A percentile compares a stretch with the other conserved stretches of the same genome.
Conservation (phyloP, 2,113 vertebrate species). For the Mohoua ochrocephala region DNA sequence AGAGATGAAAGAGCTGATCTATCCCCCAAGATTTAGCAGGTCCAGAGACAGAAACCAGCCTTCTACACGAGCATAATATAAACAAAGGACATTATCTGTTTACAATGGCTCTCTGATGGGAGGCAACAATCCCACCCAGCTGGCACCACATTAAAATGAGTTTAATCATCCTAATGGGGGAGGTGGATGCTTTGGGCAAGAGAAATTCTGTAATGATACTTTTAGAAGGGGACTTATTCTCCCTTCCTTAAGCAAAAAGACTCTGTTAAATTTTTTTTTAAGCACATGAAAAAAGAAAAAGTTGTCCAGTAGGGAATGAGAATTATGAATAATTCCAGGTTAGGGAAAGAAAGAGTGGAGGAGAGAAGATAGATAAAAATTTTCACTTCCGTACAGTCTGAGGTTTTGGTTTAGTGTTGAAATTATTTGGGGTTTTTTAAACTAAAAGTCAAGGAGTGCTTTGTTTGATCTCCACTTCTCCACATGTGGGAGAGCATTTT, state of each 20-base stretch:
- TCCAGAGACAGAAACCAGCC: constrained; percentile 44
- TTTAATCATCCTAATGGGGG: constrained; percentile 56
- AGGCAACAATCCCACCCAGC: constrained; percentile 1
- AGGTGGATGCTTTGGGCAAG: constrained; percentile 38
- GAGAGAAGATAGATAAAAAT: background rate
- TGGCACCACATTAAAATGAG: constrained; percentile 72
- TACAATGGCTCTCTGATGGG: constrained; percentile 60
- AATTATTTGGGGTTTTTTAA: background rate
- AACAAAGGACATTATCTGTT: constrained; percentile 58
- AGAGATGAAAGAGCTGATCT: constrained; percentile 61
- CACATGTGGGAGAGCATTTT: background rate
- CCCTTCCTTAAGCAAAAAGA: background rate
- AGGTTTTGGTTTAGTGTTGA: background rate
- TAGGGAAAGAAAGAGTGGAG: background rate
- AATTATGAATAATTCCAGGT: background rate
- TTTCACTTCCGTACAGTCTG: background rate
- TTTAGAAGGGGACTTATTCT: background rate
- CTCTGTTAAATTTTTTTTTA: background rate
- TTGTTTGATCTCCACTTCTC: background rate
- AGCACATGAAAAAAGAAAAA: background rate
- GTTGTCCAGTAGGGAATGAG: background rate
- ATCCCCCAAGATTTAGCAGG: constrained; percentile 52
- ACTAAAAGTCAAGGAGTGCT: background rate
- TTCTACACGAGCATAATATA: constrained; percentile 35
- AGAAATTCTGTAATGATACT: constrained; percentile 38